These are phyloP conservation scores for Halictus rubicundus DNA, from an alignment of 1,140 invertebrate genomes.

Conservation along the genomic window DNA sequence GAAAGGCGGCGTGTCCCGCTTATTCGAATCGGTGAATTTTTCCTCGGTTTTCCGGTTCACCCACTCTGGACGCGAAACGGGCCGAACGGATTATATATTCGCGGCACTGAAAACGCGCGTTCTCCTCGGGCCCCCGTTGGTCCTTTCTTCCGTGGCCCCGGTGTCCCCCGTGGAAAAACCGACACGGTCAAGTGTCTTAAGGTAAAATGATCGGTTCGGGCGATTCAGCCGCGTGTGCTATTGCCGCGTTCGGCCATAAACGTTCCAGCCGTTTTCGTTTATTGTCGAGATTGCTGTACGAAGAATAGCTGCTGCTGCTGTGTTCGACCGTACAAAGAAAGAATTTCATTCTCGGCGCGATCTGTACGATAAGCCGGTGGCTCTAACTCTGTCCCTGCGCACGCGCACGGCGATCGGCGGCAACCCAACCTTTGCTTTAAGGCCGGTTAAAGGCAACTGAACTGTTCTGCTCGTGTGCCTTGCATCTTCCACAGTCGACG, in stretches of 20 bases:
- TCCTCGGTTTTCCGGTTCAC: not conserved
- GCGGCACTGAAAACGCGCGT: conserved; percentile 14
- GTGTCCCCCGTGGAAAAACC: not conserved
- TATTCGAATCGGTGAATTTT: not conserved
- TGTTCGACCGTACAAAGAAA: conserved; percentile 36
- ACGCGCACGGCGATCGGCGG: conserved; percentile 47
- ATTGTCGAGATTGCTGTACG: conserved; percentile 8
- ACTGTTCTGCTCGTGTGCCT: conserved; percentile 44
- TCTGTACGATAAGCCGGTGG: conserved; percentile 52
- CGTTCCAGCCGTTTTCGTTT: conserved; percentile 48
- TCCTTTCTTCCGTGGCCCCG: not conserved
- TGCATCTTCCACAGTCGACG: conserved; percentile 44
- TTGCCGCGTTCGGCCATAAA: conserved; percentile 34
- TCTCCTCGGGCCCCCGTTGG: not conserved
- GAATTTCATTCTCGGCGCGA: conserved; percentile 66
- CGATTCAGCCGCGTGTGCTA: conserved; percentile 37
- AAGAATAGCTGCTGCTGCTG: conserved; percentile 36
- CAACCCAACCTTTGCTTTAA: conserved; percentile 48
- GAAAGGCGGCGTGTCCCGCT: conserved; percentile 26
- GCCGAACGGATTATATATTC: not conserved
- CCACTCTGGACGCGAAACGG: not conserved
- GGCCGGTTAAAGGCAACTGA: conserved; percentile 59
- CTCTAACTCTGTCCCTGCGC: conserved; percentile 36
- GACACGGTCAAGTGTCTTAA: conserved; percentile 2
- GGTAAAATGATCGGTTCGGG: conserved; percentile 25